These are phyloP conservation scores for Dynastes hyllus DNA, from an alignment of 2,888 invertebrate genomes.

Conservation along the genomic window DNA sequence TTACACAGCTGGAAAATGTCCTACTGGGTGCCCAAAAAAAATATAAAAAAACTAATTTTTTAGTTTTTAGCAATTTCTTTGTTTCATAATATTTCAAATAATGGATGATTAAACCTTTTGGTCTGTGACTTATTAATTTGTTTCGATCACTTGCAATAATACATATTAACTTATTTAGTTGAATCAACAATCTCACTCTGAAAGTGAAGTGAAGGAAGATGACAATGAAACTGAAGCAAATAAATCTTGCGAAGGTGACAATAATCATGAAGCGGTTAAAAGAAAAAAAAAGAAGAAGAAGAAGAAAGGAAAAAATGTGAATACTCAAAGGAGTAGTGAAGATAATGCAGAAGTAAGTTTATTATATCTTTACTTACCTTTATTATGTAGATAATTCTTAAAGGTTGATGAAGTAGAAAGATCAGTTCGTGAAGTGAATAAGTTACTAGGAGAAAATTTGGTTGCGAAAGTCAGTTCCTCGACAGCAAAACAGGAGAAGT, in stretches of 20 bases:
- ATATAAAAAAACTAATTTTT: too few species aligned
- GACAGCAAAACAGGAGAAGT: constrained; percentile 62
- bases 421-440: constrained; percentile 79
- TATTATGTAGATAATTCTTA: constrained; percentile 10
- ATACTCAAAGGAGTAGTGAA: constrained; percentile 75
- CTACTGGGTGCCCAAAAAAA: too few species aligned
- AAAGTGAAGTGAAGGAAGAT: constrained; percentile 81
- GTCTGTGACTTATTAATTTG: too few species aligned
- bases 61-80: too few species aligned
- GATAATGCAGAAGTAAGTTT: constrained; percentile 77
- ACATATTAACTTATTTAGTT: constrained; percentile 69
- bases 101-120: too few species aligned
- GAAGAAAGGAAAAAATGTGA: constrained; percentile 73
- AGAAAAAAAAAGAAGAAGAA: constrained; percentile 80
- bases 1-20: too few species aligned
- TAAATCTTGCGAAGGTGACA: constrained; percentile 72
- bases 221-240: constrained; percentile 79
- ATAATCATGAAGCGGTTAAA: constrained; percentile 72
- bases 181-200: constrained; percentile 79
- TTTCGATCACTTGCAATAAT: too few species aligned
- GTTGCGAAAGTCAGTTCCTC: constrained; percentile 58
- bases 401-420: constrained; percentile 80
- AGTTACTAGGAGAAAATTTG: constrained; percentile 76
- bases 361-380: constrained; percentile 4
- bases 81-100: too few species aligned